Base-by-base conservation (phyloP, 2,113 vertebrate species). In the Eubucco bourcierii region DNA sequence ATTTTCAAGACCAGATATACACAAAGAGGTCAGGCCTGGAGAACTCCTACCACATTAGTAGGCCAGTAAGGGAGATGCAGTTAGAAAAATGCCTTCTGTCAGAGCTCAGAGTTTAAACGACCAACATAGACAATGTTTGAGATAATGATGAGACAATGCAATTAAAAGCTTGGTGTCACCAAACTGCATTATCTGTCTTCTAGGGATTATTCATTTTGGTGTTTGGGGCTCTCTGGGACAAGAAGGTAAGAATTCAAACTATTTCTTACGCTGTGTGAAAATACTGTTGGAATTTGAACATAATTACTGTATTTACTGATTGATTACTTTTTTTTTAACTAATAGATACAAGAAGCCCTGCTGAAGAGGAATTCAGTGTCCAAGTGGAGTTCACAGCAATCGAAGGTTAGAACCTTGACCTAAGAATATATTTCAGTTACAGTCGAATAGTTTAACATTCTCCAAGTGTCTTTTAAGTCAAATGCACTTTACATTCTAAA, bases 141-240 rank as follows among this genome's bases (percentile, higher is more conserved):
- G 19, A 46, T 53, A 74, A 33, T 33, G 39, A 19, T 44, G 33
- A n/a, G 25, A 8, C 73, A 37, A 6, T 71, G 25, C 50, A 80
- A 39, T 55, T 74, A 61, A 91, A 70, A 88, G 19, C 2, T 24
- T 65, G 44, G 5, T 75, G 24, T 58, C 23, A 73, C 34, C 21
- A 78, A 66, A 33, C 50, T 90, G 7, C 20, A 28, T 82, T 95
- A 33, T 96, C 53, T 96, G 50, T 95, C 87, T 90, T 33, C 61
- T 94, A 98, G 98, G 98, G 98, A 56, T 95, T 98, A 59, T 98
- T 98, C 97, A 98, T 98, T 95, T 87, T 98, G 71, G 94, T 98
- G 55, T 98, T 98, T 65, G 98, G 97, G 63, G 97, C 97, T 77
- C 96, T 98, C 64, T 98, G 97, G 97, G 98, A 98, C 89, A 97